Percentiles rank a stretch among this genome's conserved stretches.
These are phyloP conservation scores for Epinotia ramella DNA, from an alignment of 2,888 invertebrate species.

Conservation along the genomic window DNA sequence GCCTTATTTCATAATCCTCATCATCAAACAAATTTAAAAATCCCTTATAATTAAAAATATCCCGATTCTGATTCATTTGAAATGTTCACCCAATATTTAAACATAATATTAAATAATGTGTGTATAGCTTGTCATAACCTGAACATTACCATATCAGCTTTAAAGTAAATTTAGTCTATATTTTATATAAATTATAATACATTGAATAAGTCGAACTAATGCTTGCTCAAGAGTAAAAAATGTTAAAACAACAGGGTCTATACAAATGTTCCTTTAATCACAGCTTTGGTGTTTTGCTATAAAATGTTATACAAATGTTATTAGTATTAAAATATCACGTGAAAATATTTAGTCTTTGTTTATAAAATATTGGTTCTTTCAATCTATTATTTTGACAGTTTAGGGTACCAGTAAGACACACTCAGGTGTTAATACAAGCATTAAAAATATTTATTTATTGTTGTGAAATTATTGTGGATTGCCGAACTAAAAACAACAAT, in stretches of 20 bases:
- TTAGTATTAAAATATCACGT: slow-evolving; percentile 8
- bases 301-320: slow-evolving; percentile 53
- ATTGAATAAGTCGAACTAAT: slow-evolving; percentile 42
- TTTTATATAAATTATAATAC: slow-evolving; percentile 27
- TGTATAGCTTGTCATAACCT: slow-evolving; percentile 34
- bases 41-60: neutral
- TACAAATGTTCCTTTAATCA: slow-evolving; percentile 33
- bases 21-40: no score
- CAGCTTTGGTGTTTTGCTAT: slow-evolving; percentile 40
- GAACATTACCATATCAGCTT: slow-evolving; percentile 52
- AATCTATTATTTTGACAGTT: slow-evolving; percentile 3
- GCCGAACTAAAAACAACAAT: slow-evolving; percentile 12
- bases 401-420: neutral
- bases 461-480: slow-evolving; percentile 23
- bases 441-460: neutral
- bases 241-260: slow-evolving; percentile 46
- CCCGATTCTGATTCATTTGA: neutral
- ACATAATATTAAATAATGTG: slow-evolving; percentile 36
- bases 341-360: neutral
- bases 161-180: slow-evolving; percentile 45
- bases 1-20: no score
- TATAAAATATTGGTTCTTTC: neutral
- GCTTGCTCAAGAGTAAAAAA: slow-evolving; percentile 67
- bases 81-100: slow-evolving; percentile 36
- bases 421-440: slow-evolving; percentile 8